These are phyloP conservation scores for Karalla daura DNA, from an alignment of 2,797 vertebrate species.

Conservation along the genomic window DNA sequence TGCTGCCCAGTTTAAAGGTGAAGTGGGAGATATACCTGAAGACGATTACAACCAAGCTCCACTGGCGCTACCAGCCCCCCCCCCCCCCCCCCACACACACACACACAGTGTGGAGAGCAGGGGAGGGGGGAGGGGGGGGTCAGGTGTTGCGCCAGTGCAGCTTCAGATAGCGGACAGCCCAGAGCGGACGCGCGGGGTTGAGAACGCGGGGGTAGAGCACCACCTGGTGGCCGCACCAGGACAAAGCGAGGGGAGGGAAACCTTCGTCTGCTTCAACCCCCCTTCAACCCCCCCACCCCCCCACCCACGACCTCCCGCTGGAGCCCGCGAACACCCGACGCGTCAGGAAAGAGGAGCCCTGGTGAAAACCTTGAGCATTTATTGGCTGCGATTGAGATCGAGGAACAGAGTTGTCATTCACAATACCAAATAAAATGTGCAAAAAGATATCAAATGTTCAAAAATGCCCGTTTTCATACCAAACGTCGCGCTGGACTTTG, in stretches of 20 bases:
- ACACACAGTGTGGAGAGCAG: constrained; percentile 2
- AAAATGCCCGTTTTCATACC: constrained; percentile 72
- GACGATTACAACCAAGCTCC: constrained; percentile 4
- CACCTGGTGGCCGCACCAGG: constrained; percentile 62
- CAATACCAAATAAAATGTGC: constrained; percentile 74
- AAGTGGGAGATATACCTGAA: not conserved
- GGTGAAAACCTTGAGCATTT: constrained; percentile 32
- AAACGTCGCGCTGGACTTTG: constrained; percentile 64
- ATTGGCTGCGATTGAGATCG: constrained; percentile 44
- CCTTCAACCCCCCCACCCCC: no score
- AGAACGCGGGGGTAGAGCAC: constrained; percentile 57
- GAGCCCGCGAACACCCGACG: no score
- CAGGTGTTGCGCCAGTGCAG: constrained; percentile 17
- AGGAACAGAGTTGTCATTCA: constrained; percentile 67
- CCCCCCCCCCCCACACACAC: not conserved
- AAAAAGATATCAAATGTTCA: constrained; percentile 73
- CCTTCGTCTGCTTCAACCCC: constrained; percentile 14
- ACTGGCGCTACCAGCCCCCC: constrained; percentile 1
- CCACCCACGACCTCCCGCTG: no score
- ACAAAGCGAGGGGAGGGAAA: constrained; percentile 11
- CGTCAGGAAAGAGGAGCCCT: no score
- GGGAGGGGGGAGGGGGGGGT: no score
- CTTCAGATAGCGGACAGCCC: no score
- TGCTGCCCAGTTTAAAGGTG: constrained; percentile 14
- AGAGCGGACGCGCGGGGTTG: no score